These are phyloP conservation scores for Euwallacea similis DNA, from an alignment of 1,140 invertebrate species.

Conservation along the genomic window DNA sequence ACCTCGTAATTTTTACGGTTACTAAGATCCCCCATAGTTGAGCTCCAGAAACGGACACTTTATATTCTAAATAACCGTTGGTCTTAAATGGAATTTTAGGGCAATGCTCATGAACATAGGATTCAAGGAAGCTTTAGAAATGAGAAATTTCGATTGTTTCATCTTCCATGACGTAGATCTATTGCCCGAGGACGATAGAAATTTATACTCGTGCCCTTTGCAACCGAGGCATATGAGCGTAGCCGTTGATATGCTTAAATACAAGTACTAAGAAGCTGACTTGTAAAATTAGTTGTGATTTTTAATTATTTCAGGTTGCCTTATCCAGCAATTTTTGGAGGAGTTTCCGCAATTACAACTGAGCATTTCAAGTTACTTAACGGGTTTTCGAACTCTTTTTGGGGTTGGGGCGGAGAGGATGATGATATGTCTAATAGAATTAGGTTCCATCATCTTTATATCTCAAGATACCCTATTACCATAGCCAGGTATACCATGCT, in stretches of 20 bases:
- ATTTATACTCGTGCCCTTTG: slow-evolving; percentile 87
- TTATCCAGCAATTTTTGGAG: slow-evolving; percentile 86
- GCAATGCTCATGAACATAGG: slow-evolving; percentile 96
- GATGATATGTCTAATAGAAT: slow-evolving; percentile 90
- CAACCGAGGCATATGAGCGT: slow-evolving; percentile 95
- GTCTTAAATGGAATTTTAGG: slow-evolving; percentile 53
- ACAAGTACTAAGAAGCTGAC: slow-evolving; percentile 61
- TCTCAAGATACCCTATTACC: slow-evolving; percentile 82
- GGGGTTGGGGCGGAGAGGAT: slow-evolving; percentile 93
- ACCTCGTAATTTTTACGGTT: too few relatives aligned
- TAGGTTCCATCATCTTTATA: slow-evolving; percentile 75
- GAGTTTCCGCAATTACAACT: slow-evolving; percentile 81
- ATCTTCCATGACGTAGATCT: slow-evolving; percentile 96
- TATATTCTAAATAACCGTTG: not conserved
- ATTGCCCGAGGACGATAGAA: slow-evolving; percentile 88
- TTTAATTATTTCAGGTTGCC: slow-evolving; percentile 68
- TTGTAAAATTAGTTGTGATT: too few relatives aligned
- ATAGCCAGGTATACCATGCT: slow-evolving; percentile 91
- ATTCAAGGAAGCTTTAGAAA: slow-evolving; percentile 80
- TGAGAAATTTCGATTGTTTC: slow-evolving; percentile 83
- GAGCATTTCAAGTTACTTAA: slow-evolving; percentile 83
- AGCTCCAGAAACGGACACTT: too few relatives aligned
- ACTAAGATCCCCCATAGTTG: not conserved
- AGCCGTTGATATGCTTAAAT: slow-evolving; percentile 86
- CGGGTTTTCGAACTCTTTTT: slow-evolving; percentile 90